These are phyloP conservation scores for Babylonia areolata DNA, from an alignment of 1,140 invertebrate species.

Conservation along the genomic window DNA sequence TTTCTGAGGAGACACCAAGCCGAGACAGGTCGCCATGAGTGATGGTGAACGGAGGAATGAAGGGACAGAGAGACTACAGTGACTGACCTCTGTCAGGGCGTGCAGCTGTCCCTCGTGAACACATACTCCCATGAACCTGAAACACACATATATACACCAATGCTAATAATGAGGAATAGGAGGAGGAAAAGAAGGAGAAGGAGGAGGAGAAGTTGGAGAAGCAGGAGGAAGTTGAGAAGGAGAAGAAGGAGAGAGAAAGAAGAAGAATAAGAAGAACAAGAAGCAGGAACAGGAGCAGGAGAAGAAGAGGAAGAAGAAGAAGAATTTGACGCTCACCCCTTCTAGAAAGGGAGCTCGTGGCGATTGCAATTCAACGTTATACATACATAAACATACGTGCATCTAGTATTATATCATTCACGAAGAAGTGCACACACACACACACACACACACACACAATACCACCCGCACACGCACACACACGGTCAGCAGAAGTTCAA, in stretches of 20 bases:
- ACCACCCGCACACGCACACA: too few relatives aligned
- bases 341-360: too few relatives aligned
- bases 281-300: not conserved
- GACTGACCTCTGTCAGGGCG: not conserved
- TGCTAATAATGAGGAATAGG: not conserved
- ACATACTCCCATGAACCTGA: constrained; percentile 23
- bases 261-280: not conserved
- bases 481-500: too few relatives aligned
- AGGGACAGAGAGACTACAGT: too few relatives aligned
- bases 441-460: too few relatives aligned
- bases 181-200: not conserved
- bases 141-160: not conserved
- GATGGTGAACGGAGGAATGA: too few relatives aligned
- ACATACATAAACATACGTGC: too few relatives aligned
- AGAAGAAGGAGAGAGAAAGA: not conserved
- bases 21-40: too few relatives aligned
- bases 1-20: not conserved
- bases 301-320: not conserved
- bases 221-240: not conserved
- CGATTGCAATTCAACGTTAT: too few relatives aligned
- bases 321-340: too few relatives aligned
- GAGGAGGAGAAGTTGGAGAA: not conserved
- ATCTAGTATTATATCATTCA: too few relatives aligned
- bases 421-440: too few relatives aligned
- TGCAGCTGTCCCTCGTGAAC: constrained; percentile 15